These are phyloP conservation scores for Tyria jacobaeae DNA, from an alignment of 2,888 invertebrate genomes.

Conservation along the genomic window DNA sequence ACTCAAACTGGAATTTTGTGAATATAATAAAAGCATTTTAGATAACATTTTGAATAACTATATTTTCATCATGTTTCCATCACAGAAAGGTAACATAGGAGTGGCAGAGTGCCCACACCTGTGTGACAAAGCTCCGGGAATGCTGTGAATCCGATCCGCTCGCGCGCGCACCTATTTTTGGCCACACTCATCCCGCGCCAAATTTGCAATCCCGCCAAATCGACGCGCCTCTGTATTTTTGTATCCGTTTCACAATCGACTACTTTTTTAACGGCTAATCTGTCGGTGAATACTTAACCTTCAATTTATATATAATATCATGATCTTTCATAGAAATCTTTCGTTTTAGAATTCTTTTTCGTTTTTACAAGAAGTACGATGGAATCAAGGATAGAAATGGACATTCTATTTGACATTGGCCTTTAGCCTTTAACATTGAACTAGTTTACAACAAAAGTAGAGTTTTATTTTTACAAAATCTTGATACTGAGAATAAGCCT, in stretches of 20 bases:
- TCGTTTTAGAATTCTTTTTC: conserved; percentile 6
- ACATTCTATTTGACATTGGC: conserved; percentile 76
- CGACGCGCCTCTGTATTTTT: conserved; percentile 82
- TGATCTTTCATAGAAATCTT: conserved; percentile 20
- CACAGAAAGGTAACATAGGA: not conserved
- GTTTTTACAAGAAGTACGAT: conserved; percentile 9
- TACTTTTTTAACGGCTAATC: conserved; percentile 53
- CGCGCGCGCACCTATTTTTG: conserved; percentile 78
- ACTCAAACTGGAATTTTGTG: not conserved
- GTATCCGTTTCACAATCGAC: conserved; percentile 80
- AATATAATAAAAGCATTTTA: not conserved
- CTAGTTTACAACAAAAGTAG: conserved; percentile 54
- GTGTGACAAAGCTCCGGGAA: conserved; percentile 70
- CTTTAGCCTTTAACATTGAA: conserved; percentile 72
- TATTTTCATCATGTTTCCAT: not conserved
- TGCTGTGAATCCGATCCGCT: conserved; percentile 83
- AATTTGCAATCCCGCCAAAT: conserved; percentile 85
- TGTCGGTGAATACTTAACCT: conserved; percentile 53
- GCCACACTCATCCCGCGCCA: conserved; percentile 79
- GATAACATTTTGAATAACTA: not conserved
- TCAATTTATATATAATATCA: conserved; percentile 39
- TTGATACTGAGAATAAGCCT: not conserved
- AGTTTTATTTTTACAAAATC: conserved; percentile 14
- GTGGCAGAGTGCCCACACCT: conserved; percentile 46
- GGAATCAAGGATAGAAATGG: conserved; percentile 27